These are phyloP conservation scores for Caenorhabditis remanei DNA, from an alignment of 1,140 invertebrate species.

Conservation along the genomic window DNA sequence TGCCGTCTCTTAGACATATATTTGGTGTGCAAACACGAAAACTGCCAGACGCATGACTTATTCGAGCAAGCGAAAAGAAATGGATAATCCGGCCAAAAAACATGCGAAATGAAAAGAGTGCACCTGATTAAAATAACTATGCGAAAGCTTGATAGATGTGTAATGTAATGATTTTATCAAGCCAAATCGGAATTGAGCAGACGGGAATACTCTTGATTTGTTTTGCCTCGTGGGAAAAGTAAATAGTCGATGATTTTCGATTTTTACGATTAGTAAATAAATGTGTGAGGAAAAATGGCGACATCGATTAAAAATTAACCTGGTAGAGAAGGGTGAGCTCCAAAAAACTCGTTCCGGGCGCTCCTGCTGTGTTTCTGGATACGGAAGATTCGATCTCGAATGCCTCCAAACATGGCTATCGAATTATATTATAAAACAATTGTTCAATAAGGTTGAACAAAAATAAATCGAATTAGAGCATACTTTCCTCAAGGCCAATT, in stretches of 20 bases:
- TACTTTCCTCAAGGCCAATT: no score
- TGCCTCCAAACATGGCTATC: conserved; percentile 35
- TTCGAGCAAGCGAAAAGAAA: conserved; percentile 40
- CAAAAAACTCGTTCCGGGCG: conserved; percentile 37
- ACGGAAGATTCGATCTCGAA: conserved; percentile 35
- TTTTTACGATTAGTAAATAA: not conserved
- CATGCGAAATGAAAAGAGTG: not conserved
- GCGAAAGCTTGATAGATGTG: no score
- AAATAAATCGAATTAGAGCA: not conserved
- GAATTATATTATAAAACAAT: not conserved
- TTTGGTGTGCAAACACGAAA: not conserved
- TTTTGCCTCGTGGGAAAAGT: conserved; percentile 41
- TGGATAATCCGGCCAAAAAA: conserved; percentile 15
- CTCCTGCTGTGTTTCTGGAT: conserved; percentile 30
- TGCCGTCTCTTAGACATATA: conserved; percentile 30
- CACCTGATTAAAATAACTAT: no score
- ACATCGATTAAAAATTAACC: conserved; percentile 18
- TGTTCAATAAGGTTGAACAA: no score
- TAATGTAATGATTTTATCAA: no score
- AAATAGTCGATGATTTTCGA: not conserved
- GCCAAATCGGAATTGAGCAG: not conserved
- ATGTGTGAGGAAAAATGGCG: not conserved
- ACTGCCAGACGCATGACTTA: conserved; percentile 44
- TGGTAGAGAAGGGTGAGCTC: conserved; percentile 1
- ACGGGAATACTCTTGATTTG: not conserved